phyloP scores from a whole-genome alignment of 2,113 vertebrate species.

The Oryctolagus cuniculus region DNA sequence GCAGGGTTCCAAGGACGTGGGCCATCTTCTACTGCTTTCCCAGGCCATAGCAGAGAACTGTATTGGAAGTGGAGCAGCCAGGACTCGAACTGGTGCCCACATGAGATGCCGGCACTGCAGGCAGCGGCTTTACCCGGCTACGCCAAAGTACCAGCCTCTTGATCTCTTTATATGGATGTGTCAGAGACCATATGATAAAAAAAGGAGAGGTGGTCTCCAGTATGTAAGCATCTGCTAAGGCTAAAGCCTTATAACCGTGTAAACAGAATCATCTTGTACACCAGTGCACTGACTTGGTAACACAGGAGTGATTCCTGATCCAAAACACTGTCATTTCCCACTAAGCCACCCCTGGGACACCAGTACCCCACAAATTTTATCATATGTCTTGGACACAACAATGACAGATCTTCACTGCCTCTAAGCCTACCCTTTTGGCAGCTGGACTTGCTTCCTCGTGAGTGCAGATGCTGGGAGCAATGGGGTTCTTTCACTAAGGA shows the following conservation, averaged over 20 bases:
- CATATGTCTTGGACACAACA: neutral
- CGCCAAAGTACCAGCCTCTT: too few species aligned
- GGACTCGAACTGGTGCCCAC: too few species aligned
- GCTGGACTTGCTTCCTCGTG: neutral
- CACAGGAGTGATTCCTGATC: neutral
- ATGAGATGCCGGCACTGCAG: too few species aligned
- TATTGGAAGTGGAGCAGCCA: too few species aligned
- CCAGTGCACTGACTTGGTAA: neutral
- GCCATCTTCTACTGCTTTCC: too few species aligned
- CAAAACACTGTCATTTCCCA: neutral
- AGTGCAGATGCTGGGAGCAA: neutral
- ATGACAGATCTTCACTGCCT: neutral
- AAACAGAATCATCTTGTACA: too few species aligned
- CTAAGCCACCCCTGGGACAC: neutral
- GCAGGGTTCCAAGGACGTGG: too few species aligned
- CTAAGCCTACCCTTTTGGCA: neutral
- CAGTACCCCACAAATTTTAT: neutral
- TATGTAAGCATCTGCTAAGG: neutral
- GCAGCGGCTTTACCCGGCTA: too few species aligned
- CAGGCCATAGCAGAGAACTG: too few species aligned
- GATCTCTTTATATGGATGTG: neutral
- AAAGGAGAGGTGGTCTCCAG: neutral
- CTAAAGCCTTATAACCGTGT: neutral
- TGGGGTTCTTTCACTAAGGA: neutral
- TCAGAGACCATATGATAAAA: neutral